Conservation (phyloP, 2,888 invertebrate genomes). For the Dolomedes plantarius region DNA sequence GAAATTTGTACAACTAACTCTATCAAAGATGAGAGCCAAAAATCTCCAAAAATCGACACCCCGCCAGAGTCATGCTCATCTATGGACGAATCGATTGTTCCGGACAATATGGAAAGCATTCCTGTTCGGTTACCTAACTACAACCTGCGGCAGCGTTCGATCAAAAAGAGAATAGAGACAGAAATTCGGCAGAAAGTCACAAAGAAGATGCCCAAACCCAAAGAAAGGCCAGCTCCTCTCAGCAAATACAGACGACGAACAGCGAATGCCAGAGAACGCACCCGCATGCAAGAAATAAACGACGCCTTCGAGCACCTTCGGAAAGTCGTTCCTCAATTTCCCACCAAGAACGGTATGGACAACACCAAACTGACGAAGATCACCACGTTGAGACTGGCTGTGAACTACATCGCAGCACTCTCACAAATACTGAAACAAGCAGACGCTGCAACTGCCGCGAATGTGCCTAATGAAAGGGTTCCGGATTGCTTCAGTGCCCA, state of each 20-base stretch:
- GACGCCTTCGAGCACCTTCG: conserved; percentile 89
- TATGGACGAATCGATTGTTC: conserved; percentile 22
- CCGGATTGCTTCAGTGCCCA: conserved; percentile 12
- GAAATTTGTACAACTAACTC: conserved; percentile 13
- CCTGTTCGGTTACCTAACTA: conserved; percentile 78
- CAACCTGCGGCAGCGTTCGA: conserved; percentile 83
- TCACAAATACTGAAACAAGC: conserved; percentile 71
- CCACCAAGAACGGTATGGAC: conserved; percentile 70
- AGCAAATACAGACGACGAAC: conserved; percentile 93
- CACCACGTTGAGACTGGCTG: conserved; percentile 89
- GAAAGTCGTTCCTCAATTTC: conserved; percentile 83
- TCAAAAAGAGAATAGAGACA: conserved; percentile 78
- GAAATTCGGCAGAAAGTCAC: conserved; percentile 75
- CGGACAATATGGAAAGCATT: conserved; percentile 4
- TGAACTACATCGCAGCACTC: conserved; percentile 89
- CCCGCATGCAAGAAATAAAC: conserved; percentile 93
- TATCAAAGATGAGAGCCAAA: conserved; percentile 13
- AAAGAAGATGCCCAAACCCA: conserved; percentile 76
- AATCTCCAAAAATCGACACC: conserved; percentile 16
- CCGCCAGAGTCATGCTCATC: conserved; percentile 35
- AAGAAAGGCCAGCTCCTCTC: conserved; percentile 80
- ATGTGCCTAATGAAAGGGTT: conserved; percentile 28
- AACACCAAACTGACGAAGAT: conserved; percentile 87
- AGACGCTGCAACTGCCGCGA: conserved; percentile 29
- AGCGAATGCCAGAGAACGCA: conserved; percentile 91